A percentile compares a stretch with the other conserved stretches of the same genome.
Evolutionary conservation across 1,140 invertebrate species (phyloP).

Genomic region (Orchesella cincta): DNA sequence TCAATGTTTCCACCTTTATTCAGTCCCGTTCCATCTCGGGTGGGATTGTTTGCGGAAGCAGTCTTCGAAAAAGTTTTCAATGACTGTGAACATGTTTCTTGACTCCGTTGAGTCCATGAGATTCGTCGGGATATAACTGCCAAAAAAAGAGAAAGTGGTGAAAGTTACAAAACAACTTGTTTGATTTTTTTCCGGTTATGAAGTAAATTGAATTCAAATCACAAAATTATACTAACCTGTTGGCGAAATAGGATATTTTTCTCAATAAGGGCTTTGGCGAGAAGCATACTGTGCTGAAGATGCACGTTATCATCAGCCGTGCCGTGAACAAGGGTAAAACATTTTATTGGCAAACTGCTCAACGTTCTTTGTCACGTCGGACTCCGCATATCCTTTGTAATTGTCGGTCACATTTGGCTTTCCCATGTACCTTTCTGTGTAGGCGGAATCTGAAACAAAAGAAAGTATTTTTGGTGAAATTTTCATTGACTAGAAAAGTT

Average conservation of each 20-base stretch:
- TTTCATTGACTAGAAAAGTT: no score
- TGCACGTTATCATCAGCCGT: slow-evolving; percentile 90
- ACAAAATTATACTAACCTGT: slow-evolving; percentile 65
- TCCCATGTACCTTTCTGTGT: slow-evolving; percentile 91
- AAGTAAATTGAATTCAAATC: no score
- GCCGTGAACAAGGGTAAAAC: slow-evolving; percentile 84
- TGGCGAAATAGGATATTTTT: slow-evolving; percentile 83
- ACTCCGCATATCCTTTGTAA: slow-evolving; percentile 85
- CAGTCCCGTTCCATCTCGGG: slow-evolving; percentile 71
- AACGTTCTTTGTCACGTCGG: slow-evolving; percentile 80
- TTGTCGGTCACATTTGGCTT: slow-evolving; percentile 86
- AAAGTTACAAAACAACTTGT: no score
- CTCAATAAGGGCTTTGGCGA: slow-evolving; percentile 79
- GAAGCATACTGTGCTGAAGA: slow-evolving; percentile 86
- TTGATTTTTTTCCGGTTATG: no score
- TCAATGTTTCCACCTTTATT: slow-evolving; percentile 64
- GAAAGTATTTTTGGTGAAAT: no score
- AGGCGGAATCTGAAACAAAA: slow-evolving; percentile 95
- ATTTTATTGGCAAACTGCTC: slow-evolving; percentile 70
- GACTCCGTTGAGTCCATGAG: slow-evolving; percentile 77
- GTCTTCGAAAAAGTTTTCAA: slow-evolving; percentile 88
- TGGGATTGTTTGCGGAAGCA: slow-evolving; percentile 76
- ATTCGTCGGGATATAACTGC: slow-evolving; percentile 87
- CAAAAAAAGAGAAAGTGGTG: no score
- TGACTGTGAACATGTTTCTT: slow-evolving; percentile 79